These are phyloP conservation scores for Zeugodacus cucurbitae DNA, from an alignment of 1,140 invertebrate species.

Conservation along the genomic window DNA sequence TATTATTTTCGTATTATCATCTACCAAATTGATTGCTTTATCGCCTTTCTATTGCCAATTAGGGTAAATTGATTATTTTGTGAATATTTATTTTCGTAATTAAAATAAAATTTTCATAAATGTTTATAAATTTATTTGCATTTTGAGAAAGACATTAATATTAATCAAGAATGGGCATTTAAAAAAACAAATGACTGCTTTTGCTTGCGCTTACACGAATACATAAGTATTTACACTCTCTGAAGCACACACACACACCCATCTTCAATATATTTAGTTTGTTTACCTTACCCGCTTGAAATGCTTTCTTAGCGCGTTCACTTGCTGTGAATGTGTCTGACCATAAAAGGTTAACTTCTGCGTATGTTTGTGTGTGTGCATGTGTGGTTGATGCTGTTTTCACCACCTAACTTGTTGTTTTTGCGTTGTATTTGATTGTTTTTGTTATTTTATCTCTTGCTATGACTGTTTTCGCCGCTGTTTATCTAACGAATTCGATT, in stretches of 20 bases:
- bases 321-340: background rate
- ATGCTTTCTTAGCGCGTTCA: background rate
- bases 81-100: background rate
- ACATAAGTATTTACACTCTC: background rate
- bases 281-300: background rate
- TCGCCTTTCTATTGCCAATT: conserved; percentile 1
- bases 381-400: background rate
- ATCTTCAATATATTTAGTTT: background rate
- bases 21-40: background rate
- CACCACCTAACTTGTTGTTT: background rate
- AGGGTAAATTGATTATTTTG: background rate
- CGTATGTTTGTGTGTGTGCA: background rate
- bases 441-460: background rate
- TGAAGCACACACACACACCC: background rate
- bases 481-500: conserved; percentile 30
- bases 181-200: background rate
- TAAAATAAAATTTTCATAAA: background rate
- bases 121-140: background rate
- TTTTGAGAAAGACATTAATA: background rate
- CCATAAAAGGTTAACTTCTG: background rate
- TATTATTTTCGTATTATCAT: background rate
- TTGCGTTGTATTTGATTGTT: background rate
- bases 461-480: background rate
- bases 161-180: background rate
- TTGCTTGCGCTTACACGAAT: background rate